phyloP scores from a whole-genome alignment of 2,113 vertebrate species.

The Nothobranchius furzeri region DNA sequence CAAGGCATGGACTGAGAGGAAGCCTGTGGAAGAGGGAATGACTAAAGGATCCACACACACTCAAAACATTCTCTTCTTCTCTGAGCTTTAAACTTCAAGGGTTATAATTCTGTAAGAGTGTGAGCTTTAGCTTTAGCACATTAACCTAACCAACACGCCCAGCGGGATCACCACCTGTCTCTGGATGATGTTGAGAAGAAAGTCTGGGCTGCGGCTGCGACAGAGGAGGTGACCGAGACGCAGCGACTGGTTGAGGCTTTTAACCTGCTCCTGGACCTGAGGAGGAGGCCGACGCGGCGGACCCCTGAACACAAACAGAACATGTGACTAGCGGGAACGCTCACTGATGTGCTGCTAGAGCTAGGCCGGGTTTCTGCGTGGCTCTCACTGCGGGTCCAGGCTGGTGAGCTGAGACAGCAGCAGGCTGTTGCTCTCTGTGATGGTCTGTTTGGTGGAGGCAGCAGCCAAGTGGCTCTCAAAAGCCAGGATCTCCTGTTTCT shows the following conservation, averaged over 20 bases:
- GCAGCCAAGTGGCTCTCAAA: conserved; percentile 97
- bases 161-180: conserved; percentile 83
- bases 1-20: conserved; percentile 99
- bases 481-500: conserved; percentile 97
- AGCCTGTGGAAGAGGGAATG: conserved; percentile 76
- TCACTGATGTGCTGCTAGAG: neutral
- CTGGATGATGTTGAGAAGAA: conserved; percentile 97
- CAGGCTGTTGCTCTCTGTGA: conserved; percentile 96
- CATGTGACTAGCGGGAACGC: neutral
- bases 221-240: conserved; percentile 95
- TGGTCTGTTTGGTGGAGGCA: conserved; percentile 97
- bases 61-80: no score
- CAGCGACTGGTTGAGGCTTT: conserved; percentile 92
- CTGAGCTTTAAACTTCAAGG: no score
- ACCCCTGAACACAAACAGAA: conserved; percentile 79
- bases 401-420: conserved; percentile 95
- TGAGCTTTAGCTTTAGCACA: no score
- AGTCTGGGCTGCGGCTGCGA: conserved; percentile 93
- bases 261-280: conserved; percentile 92
- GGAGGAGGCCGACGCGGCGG: conserved; percentile 92
- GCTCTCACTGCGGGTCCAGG: conserved; percentile 91
- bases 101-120: no score
- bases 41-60: neutral
- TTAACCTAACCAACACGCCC: no score
- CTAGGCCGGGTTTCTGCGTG: neutral